phyloP scores from a whole-genome alignment of 2,888 invertebrate genomes.

The Pyrgus malvae region DNA sequence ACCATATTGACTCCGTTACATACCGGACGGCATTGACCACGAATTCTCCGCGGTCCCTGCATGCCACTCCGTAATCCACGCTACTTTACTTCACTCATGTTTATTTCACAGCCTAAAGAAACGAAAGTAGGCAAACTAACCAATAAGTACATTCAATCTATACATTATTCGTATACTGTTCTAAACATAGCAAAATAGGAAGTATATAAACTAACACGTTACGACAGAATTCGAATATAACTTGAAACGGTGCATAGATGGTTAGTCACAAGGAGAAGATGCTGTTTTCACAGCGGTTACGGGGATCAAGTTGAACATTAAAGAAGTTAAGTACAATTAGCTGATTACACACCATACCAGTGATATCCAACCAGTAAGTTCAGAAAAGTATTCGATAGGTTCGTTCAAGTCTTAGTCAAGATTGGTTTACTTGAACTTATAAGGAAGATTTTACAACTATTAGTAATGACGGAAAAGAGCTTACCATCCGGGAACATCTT shows the following conservation, averaged over 20 bases:
- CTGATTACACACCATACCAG: conserved; percentile 59
- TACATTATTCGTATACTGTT: conserved; percentile 2
- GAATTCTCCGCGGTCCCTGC: conserved; percentile 37
- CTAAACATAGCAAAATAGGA: conserved; percentile 2
- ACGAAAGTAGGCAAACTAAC: conserved; percentile 39
- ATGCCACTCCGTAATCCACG: conserved; percentile 35
- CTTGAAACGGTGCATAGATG: conserved; percentile 59
- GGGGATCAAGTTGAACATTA: conserved; percentile 43
- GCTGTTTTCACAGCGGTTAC: conserved; percentile 45
- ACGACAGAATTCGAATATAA: conserved; percentile 12
- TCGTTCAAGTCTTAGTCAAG: conserved; percentile 58
- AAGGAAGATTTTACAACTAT: conserved; percentile 37
- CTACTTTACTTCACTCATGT: conserved; percentile 55
- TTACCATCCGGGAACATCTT: conserved; percentile 96
- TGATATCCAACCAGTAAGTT: conserved; percentile 59
- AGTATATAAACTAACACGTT: conserved; percentile 11
- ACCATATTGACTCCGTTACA: conserved; percentile 56
- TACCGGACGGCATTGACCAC: conserved; percentile 60
- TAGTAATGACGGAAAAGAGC: conserved; percentile 18
- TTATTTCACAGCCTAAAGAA: conserved; percentile 55
- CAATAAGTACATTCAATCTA: background rate
- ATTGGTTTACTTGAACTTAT: conserved; percentile 58
- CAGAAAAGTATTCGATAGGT: conserved; percentile 44
- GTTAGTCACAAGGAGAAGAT: conserved; percentile 78
- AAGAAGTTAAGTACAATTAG: conserved; percentile 51